phyloP scores from a whole-genome alignment of 2,888 invertebrate genomes.

The Athalia circularis region DNA sequence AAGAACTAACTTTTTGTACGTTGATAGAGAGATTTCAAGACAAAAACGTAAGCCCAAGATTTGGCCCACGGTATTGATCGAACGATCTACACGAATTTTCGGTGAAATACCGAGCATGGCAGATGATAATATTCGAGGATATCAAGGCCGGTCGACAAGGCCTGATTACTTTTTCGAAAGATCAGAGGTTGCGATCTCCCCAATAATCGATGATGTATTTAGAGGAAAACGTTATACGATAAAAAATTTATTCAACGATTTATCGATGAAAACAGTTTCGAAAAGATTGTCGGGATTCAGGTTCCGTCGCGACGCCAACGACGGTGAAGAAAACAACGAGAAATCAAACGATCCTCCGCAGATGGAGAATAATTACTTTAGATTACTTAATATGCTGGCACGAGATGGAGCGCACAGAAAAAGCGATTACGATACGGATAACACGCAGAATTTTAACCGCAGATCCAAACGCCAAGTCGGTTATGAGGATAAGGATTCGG shows the following conservation, averaged over 20 bases:
- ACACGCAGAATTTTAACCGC: not conserved
- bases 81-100: constrained; percentile 14
- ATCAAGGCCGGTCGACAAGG: not conserved
- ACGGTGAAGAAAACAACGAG: not conserved
- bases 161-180: constrained; percentile 29
- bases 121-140: not conserved
- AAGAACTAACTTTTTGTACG: not conserved
- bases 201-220: not conserved
- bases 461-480: constrained; percentile 21
- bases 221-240: constrained; percentile 20
- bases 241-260: not conserved
- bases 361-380: not conserved
- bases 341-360: not conserved
- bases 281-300: not conserved
- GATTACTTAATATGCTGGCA: constrained; percentile 19
- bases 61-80: constrained; percentile 53
- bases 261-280: not conserved
- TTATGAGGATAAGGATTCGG: not conserved
- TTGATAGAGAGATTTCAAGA: not conserved
- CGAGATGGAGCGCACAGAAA: not conserved
- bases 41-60: constrained; percentile 66
- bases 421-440: not conserved
- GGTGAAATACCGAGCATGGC: not conserved
- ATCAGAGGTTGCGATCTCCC: constrained; percentile 23
- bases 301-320: not conserved